Conservation (phyloP, 2,888 invertebrate species). For the Andrena haemorrhoa region DNA sequence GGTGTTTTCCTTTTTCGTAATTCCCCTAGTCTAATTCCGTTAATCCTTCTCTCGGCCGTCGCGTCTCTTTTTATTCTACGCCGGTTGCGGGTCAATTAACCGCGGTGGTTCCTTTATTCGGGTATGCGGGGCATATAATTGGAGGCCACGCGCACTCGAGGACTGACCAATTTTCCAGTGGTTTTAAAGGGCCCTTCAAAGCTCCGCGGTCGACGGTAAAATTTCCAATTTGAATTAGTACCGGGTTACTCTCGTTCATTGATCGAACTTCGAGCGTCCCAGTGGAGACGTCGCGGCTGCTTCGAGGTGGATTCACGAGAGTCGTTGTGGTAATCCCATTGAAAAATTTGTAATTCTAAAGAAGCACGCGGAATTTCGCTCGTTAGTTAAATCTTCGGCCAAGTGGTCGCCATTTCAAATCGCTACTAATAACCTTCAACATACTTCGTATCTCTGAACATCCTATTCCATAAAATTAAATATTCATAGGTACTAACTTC, state of each 20-base stretch:
- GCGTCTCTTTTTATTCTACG: conserved; percentile 19
- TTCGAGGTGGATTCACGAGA: conserved; percentile 1
- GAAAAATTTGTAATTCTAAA: conserved; percentile 7
- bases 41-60: not conserved
- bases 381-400: not conserved
- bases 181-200: conserved; percentile 45
- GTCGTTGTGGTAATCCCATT: conserved; percentile 14
- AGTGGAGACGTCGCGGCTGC: conserved; percentile 12
- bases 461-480: no score
- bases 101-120: conserved; percentile 36
- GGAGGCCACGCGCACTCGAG: conserved; percentile 31
- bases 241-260: conserved; percentile 39
- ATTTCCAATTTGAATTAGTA: conserved; percentile 55
- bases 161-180: conserved; percentile 51
- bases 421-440: no score
- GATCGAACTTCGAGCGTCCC: conserved; percentile 50
- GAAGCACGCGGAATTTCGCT: not conserved
- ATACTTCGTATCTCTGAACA: no score
- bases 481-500: no score
- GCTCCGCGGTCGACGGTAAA: conserved; percentile 42
- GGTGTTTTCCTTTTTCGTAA: not conserved
- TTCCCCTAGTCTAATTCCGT: conserved; percentile 23
- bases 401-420: no score
- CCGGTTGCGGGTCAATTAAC: conserved; percentile 35
- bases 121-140: conserved; percentile 44